phyloP scores from a whole-genome alignment of 2,888 invertebrate genomes.

The Amphipyra tragopoginis region DNA sequence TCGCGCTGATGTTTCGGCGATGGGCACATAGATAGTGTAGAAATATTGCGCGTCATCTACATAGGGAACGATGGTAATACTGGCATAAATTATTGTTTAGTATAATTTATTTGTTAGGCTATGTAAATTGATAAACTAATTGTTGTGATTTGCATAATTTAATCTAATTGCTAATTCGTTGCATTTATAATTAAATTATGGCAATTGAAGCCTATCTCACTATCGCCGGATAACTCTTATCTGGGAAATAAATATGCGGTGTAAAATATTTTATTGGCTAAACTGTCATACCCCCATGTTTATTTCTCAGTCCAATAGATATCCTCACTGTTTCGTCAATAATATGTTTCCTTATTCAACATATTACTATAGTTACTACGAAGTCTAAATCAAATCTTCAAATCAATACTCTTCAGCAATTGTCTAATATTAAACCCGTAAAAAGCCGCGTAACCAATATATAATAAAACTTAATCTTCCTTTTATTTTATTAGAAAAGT shows the following conservation, averaged over 20 bases:
- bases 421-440: conserved; percentile 22
- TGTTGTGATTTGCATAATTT: neutral
- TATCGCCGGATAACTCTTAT: no score
- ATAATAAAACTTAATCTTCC: conserved; percentile 35
- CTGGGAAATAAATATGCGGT: no score
- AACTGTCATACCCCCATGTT: no score
- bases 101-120: conserved; percentile 28
- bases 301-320: no score
- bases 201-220: no score
- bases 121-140: conserved; percentile 21
- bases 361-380: no score
- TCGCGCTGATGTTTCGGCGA: conserved; percentile 48
- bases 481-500: conserved; percentile 41
- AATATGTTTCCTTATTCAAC: no score
- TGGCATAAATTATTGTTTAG: conserved; percentile 28
- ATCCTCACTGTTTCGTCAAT: no score
- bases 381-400: neutral
- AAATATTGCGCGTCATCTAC: conserved; percentile 48
- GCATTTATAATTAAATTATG: no score
- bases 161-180: neutral
- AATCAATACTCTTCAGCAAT: conserved; percentile 4
- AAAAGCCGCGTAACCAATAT: conserved; percentile 30
- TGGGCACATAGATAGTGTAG: conserved; percentile 48
- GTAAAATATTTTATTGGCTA: no score
- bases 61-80: conserved; percentile 29